A percentile compares a stretch with the other conserved stretches of the same genome.
These are phyloP conservation scores for Syrista parreyssii DNA, from an alignment of 2,888 invertebrate genomes.

Conservation along the genomic window DNA sequence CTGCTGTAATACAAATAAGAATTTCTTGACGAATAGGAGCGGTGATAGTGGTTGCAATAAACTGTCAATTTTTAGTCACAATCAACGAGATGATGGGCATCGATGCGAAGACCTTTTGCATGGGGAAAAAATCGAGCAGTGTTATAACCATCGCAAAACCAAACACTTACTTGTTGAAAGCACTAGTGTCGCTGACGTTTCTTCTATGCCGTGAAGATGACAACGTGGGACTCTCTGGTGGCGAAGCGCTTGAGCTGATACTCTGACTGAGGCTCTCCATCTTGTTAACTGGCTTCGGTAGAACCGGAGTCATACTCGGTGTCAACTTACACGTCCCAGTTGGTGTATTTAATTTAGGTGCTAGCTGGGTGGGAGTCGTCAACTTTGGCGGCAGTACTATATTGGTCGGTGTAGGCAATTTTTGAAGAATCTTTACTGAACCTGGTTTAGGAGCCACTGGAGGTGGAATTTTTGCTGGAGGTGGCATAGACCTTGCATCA, in stretches of 20 bases:
- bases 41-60: slow-evolving; percentile 4
- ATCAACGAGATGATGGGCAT: not conserved
- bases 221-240: slow-evolving; percentile 61
- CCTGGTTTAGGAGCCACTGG: slow-evolving; percentile 59
- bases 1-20: not conserved
- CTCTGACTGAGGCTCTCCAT: slow-evolving; percentile 62
- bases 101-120: not conserved
- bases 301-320: slow-evolving; percentile 33
- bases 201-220: slow-evolving; percentile 74
- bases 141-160: not conserved
- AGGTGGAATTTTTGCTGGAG: slow-evolving; percentile 57
- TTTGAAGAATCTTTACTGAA: slow-evolving; percentile 49
- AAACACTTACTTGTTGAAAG: slow-evolving; percentile 78
- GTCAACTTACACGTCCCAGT: slow-evolving; percentile 30
- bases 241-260: slow-evolving; percentile 58
- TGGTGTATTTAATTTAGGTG: slow-evolving; percentile 47
- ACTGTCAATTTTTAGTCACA: not conserved
- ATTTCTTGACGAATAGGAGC: not conserved
- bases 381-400: slow-evolving; percentile 58
- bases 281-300: slow-evolving; percentile 58
- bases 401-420: slow-evolving; percentile 49
- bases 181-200: slow-evolving; percentile 87
- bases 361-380: slow-evolving; percentile 39
- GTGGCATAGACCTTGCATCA: slow-evolving; percentile 59
- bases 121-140: not conserved